Conservation (phyloP, 1,140 invertebrate species). For the Meloidogyne chitwoodi region DNA sequence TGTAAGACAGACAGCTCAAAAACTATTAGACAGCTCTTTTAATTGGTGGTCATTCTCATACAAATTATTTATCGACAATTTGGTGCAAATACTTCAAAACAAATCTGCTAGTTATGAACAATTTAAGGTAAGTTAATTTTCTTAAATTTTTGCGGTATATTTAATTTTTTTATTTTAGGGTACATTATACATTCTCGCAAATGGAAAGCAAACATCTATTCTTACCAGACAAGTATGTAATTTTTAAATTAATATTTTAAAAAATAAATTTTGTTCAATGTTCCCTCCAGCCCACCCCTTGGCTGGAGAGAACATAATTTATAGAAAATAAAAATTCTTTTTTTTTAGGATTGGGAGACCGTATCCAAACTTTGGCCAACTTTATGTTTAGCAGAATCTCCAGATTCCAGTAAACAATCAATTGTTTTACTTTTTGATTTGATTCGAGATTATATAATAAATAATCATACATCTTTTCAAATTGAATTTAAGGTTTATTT, state of each 20-base stretch:
- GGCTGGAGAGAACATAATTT: too few species aligned
- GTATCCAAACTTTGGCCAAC: constrained; percentile 73
- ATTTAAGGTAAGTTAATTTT: constrained; percentile 66
- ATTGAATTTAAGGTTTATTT: constrained; percentile 55
- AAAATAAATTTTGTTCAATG: not conserved
- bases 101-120: constrained; percentile 68
- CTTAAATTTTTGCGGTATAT: not conserved
- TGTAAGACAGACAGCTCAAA: constrained; percentile 69
- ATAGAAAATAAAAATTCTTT: not conserved
- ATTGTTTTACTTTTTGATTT: constrained; percentile 73
- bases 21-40: constrained; percentile 65
- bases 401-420: constrained; percentile 70
- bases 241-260: not conserved
- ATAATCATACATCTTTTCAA: constrained; percentile 63
- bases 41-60: not conserved
- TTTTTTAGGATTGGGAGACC: constrained; percentile 70
- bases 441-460: constrained; percentile 63
- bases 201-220: constrained; percentile 67
- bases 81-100: constrained; percentile 66
- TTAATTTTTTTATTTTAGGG: constrained; percentile 65
- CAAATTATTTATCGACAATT: constrained; percentile 1
- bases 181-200: constrained; percentile 72
- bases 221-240: constrained; percentile 65
- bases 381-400: not conserved
- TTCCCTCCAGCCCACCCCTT: too few species aligned